Evolutionary conservation across 2,113 vertebrate genomes (phyloP).

Genomic region (Sminthopsis crassicaudata): DNA sequence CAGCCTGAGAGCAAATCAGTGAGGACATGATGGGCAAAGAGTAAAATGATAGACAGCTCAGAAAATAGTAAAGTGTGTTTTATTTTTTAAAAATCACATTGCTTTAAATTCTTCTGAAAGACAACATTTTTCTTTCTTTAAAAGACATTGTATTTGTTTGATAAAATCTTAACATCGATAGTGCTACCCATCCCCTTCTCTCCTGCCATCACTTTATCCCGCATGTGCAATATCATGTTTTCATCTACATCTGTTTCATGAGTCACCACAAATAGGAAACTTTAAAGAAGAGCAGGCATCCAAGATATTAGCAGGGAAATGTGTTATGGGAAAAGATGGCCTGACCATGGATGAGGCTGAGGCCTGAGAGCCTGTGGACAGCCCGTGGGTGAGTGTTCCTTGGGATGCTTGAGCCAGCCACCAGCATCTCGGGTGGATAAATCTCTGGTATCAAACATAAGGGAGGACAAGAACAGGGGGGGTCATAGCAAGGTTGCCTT

Average conservation of each 20-base stretch:
- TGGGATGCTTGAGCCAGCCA: neutral
- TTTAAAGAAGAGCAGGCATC: neutral
- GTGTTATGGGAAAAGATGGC: neutral
- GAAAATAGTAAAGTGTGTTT: neutral
- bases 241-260: too few relatives aligned
- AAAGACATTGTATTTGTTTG: neutral
- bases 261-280: too few relatives aligned
- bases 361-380: neutral
- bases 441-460: neutral
- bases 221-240: neutral
- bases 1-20: neutral
- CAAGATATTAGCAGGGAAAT: neutral
- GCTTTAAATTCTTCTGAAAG: neutral
- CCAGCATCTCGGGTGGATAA: neutral
- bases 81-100: neutral
- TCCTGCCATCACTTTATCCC: neutral
- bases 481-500: neutral
- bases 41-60: neutral
- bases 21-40: neutral
- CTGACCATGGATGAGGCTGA: accelerated
- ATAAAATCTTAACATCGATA: neutral
- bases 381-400: neutral
- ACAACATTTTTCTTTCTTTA: neutral
- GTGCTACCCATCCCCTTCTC: neutral
- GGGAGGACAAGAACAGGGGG: neutral